Base-by-base conservation (phyloP, 1,140 invertebrate species). In the Physella acuta region DNA sequence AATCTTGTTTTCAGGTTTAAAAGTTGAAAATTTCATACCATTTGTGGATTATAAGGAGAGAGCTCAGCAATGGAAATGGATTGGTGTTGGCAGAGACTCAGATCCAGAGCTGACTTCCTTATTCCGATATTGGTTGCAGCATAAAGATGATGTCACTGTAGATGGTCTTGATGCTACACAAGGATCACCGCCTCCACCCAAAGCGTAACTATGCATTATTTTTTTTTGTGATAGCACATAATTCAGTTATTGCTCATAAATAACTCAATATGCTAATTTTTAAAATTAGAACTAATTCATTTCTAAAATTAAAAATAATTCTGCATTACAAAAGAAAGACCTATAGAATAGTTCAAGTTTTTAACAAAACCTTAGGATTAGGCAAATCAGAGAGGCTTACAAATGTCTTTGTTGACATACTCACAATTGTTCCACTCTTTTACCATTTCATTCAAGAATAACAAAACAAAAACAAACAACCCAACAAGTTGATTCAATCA, bases 11-110 rank as follows among this genome's bases (percentile, higher is more conserved):
- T 28, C 26, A 61, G 44, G 51, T 11, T 34, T 62, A 31, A 53
- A 20, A 33, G 92, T 94, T 20, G 90, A 93, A 55, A 94, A 96
- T 75, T 94, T 94, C 86, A 93, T 97, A 3, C 94, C 95, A 3
- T 96, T 94, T 77, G 88, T 98, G 64, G 94, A 97, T 82, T 95
- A 92, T 81, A 95, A 97, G 82, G 89, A 87, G 72, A 80, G 86
- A 52, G 82, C 86, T 33, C 86, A 87, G 71, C 84, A 90, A 66
- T 97, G 95, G 85, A 93, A 95, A 75, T 97, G 95, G 95, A 97
- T 97, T 65, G 95, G 94, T 0, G 93, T 93, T n/a, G 94, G 94
- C 0, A 87, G 94, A 34, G 95, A 97, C 81, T 91, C 92, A 1
- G 94, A 97, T 86, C 88, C 89, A 16, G 88, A 93, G 37, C 84